Conservation (phyloP, 2,113 vertebrate species). For the Pelodiscus sinensis region DNA sequence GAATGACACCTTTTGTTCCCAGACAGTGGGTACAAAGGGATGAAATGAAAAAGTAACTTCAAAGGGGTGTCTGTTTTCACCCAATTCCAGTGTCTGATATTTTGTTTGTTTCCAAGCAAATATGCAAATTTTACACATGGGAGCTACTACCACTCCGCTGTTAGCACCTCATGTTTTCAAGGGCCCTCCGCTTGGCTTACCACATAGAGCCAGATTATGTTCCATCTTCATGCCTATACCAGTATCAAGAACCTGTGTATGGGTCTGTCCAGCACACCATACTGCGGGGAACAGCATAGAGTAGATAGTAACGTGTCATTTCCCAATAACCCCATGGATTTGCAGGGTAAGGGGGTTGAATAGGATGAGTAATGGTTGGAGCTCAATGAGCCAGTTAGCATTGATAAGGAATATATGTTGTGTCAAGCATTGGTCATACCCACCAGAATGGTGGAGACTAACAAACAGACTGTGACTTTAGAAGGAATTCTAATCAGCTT, state of each 20-base stretch:
- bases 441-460: not conserved
- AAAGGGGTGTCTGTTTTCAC: not conserved
- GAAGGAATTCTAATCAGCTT: not conserved
- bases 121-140: not conserved
- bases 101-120: not conserved
- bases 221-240: not conserved
- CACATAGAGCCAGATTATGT: not conserved
- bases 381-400: not conserved
- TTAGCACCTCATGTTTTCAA: not conserved
- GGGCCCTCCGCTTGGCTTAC: not conserved
- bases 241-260: not conserved
- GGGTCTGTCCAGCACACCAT: too few species aligned
- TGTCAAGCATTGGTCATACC: not conserved
- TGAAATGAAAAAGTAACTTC: not conserved
- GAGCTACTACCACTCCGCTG: too few species aligned
- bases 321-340: rapidly evolving
- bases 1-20: constrained; percentile 6
- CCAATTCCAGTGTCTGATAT: not conserved
- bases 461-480: rapidly evolving
- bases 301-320: not conserved
- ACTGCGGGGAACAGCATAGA: not conserved
- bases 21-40: too few species aligned
- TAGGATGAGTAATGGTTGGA: not conserved
- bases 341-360: not conserved
- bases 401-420: rapidly evolving